Base-by-base conservation (phyloP, 2,888 invertebrate genomes). In the Alitta virens region DNA sequence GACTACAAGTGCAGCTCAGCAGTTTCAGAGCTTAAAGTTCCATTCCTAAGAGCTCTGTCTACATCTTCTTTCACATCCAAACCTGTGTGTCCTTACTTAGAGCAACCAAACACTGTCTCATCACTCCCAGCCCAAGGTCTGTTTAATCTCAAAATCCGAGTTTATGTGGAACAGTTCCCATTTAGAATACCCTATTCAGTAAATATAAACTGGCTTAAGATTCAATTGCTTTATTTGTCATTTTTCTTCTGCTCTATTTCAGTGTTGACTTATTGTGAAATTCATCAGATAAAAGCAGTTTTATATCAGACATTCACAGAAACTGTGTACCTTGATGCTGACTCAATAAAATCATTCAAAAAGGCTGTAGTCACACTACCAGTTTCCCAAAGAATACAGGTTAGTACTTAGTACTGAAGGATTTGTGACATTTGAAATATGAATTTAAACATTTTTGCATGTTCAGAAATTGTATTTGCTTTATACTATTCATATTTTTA, bases 81-180 rank as follows among this genome's bases (percentile, higher is more conserved):
- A 46, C 46, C 46, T 12, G 46, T 46, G 46, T 9, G 46, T 16
- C 46, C 46, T 7, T 46, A 18, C n/a, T 21, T 46, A 46, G 46
- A 46, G n/a, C 46, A 46, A 46, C 46, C 46, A 46, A 46, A 46
- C n/a, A 46, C 46, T 18, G 21, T 46, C n/a, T n/a, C 46, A 46
- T n/a, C 18, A 21, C 21, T 46, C 7, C 46, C 46, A 9, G 46
- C 46, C 3, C 46, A 46, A 46, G 21, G 46, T 46, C 5, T 12
- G n/a, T 9, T 18, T 5, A n/a, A 46, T 21, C 40, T 16, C n/a
- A n/a, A n/a, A n/a, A n/a, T n/a, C n/a, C n/a, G n/a, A n/a, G n/a
- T n/a, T n/a, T n/a, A n/a, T n/a, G n/a, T n/a, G n/a, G n/a, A n/a
- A 12, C 33, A 33, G 33, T 33, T 33, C 5, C 33, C 5, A 33